Evolutionary conservation across 2,888 invertebrate genomes (phyloP).

Genomic region (Tetragnatha montana): DNA sequence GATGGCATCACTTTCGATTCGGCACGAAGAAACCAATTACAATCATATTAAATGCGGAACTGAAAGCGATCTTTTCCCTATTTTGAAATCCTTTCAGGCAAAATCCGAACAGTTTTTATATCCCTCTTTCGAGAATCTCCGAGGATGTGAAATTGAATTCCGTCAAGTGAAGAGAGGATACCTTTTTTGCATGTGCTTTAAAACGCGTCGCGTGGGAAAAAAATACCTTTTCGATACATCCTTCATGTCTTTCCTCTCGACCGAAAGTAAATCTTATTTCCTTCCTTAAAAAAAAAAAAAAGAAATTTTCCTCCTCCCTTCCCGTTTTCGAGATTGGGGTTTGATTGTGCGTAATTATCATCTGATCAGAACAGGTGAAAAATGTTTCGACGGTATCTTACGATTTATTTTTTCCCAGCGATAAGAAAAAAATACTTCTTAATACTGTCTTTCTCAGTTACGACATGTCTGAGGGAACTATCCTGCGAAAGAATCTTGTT

Average conservation of each 20-base stretch:
- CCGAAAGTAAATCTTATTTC: not conserved
- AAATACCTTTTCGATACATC: not conserved
- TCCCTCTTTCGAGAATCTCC: not conserved
- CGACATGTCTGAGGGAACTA: no score
- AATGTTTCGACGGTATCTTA: not conserved
- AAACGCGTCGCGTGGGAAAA: not conserved
- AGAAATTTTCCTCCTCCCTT: not conserved
- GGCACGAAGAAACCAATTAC: not conserved
- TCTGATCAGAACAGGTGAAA: not conserved
- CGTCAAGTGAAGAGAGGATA: not conserved
- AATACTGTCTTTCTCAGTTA: no score
- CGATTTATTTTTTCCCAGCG: no score
- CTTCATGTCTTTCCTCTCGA: not conserved
- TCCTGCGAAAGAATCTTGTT: no score
- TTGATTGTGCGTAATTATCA: not conserved
- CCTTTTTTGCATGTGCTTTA: not conserved
- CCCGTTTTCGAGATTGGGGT: not conserved
- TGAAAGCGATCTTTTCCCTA: not conserved
- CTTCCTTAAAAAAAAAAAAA: not conserved
- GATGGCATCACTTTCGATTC: not conserved
- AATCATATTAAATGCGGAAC: not conserved
- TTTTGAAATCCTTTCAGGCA: not conserved
- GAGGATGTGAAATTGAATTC: not conserved
- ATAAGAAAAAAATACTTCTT: no score
- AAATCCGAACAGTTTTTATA: not conserved